These are phyloP conservation scores for Dasysyrphus tricinctus DNA, from an alignment of 2,888 invertebrate species.

Conservation along the genomic window DNA sequence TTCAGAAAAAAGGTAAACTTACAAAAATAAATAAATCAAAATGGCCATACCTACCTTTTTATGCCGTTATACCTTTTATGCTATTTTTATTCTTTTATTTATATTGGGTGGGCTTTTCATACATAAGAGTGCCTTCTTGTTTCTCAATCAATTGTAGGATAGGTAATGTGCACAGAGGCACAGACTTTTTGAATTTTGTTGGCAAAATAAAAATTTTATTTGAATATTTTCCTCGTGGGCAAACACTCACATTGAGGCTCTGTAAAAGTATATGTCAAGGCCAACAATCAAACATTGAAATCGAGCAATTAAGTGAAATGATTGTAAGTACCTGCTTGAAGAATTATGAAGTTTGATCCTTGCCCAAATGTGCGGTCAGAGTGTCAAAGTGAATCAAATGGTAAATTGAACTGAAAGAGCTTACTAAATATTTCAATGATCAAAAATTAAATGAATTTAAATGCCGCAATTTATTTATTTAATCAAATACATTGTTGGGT, in stretches of 20 bases:
- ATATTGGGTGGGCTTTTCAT: not conserved
- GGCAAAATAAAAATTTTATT: not conserved
- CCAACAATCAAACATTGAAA: not conserved
- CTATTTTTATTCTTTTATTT: not conserved
- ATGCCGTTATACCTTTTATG: not conserved
- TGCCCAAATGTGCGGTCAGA: not conserved
- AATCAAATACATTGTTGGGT: constrained; percentile 8
- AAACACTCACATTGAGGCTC: not conserved
- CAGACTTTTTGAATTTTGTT: not conserved
- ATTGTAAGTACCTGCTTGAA: no score
- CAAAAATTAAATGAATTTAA: not conserved
- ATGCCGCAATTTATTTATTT: not conserved
- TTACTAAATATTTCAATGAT: not conserved
- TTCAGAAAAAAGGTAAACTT: not conserved
- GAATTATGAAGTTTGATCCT: not conserved
- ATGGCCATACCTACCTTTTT: not conserved
- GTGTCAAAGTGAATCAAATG: not conserved
- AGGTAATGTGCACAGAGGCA: not conserved
- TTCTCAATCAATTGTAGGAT: not conserved
- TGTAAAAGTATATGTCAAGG: not conserved
- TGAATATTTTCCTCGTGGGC: not conserved
- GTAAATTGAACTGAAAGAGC: not conserved
- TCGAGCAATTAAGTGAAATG: not conserved
- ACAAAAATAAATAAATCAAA: constrained; percentile 14
- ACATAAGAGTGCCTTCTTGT: not conserved